Evolutionary conservation across 1,140 invertebrate species (phyloP), one percentile per base, ranked within the genome.

Genomic region (Microvelia longipes): DNA sequence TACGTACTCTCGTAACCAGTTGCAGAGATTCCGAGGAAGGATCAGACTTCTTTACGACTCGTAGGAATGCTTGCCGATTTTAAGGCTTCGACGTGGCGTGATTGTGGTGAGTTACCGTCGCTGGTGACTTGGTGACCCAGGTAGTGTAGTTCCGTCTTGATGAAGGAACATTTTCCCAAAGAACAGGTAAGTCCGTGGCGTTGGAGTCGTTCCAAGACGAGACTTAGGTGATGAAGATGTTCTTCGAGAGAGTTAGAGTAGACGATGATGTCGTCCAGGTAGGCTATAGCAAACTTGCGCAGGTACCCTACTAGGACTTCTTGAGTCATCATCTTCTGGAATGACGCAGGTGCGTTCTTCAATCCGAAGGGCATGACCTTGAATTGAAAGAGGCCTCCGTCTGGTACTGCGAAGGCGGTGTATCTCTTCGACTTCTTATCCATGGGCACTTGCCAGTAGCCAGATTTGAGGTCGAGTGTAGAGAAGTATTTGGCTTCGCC

Each of bases 231-330:
- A 78, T 30, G n/a, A 2, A 26, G 28, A 28, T 71, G 77, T 75
- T 78, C 69, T 70, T 79, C 73, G 28, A 82, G 70, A 25, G 75
- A 76, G 19, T 68, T 72, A 1, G 73, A 73, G 62, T 75, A 81
- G 2, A 81, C 69, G 15, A 82, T 71, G 2, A 80, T 76, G 69
- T 81, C 80, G 67, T 82, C 81, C 25, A 81, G 64, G 64, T 81
- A 82, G 0, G 79, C 77, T 65, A 78, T 74, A 71, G 76, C 76
- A 66, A 73, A 67, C 28, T 68, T 71, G 13, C 75, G 74, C 70
- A 77, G 73, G 28, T 77, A 70, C n/a, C 77, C 78, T 15, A 30
- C 68, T 26, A 83, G 69, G 1, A 79, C 35, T 50, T 50, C 73
- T 14, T 71, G 71, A 68, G 78, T 76, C 77, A 80, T 80, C 35